These are phyloP conservation scores for Acrocephalus arundinaceus DNA, from an alignment of 2,113 vertebrate species.

Conservation along the genomic window DNA sequence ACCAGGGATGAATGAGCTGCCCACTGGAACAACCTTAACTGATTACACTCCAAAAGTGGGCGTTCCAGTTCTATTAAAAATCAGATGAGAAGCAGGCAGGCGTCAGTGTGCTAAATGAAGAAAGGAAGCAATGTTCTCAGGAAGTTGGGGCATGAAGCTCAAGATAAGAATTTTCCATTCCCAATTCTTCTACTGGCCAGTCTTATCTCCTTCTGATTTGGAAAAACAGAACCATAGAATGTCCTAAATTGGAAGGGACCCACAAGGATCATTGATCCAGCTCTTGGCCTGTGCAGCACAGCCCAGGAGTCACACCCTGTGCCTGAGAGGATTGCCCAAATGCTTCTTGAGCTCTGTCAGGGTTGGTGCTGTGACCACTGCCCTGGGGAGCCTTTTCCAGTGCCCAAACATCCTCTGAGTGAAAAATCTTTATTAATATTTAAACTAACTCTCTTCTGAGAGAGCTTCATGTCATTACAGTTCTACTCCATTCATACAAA, in stretches of 20 bases:
- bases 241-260: too few relatives aligned
- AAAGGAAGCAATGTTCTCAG: background rate
- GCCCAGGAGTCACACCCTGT: too few relatives aligned
- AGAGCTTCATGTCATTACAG: background rate
- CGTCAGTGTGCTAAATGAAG: background rate
- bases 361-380: fast-evolving
- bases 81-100: background rate
- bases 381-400: background rate
- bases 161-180: background rate
- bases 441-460: background rate
- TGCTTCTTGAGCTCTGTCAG: background rate
- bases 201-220: background rate
- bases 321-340: background rate
- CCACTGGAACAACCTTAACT: background rate
- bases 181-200: background rate
- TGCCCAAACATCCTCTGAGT: fast-evolving
- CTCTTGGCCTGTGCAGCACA: background rate
- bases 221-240: background rate
- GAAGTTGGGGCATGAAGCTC: background rate
- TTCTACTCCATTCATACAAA: background rate
- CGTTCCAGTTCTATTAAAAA: background rate
- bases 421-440: background rate
- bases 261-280: background rate
- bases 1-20: background rate
- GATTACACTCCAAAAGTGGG: background rate